Percentiles rank a stretch among this genome's conserved stretches.
Conservation (phyloP, 1,140 invertebrate species). For the Drosophila eugracilis region DNA sequence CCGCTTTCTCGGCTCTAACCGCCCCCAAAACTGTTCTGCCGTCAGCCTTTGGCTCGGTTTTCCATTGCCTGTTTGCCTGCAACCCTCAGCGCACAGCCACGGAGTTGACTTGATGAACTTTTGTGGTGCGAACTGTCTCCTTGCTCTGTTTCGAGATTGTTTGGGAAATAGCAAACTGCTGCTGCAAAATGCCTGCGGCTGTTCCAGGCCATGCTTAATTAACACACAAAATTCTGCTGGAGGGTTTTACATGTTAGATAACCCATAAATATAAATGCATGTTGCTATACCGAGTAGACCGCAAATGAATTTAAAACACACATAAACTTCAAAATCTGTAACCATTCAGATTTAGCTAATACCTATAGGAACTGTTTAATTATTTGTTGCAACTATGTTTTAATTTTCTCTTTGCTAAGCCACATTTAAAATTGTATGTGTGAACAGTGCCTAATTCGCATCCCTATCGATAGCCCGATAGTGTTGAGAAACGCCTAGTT, state of each 20-base stretch:
- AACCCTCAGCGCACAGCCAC: conserved; percentile 22
- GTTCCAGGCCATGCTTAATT: conserved; percentile 43
- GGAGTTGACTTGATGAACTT: conserved; percentile 63
- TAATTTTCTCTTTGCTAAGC: no score
- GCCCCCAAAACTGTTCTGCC: conserved; percentile 4
- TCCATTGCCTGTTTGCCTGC: conserved; percentile 48
- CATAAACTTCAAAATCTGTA: no score
- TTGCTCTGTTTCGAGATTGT: conserved; percentile 8
- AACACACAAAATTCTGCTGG: conserved; percentile 29
- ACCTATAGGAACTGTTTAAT: no score
- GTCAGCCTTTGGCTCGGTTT: conserved; percentile 21
- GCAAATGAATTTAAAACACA: no score
- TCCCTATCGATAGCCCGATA: no score
- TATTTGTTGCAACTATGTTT: no score
- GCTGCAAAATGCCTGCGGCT: conserved; percentile 47
- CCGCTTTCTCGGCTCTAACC: not conserved
- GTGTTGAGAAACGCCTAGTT: no score
- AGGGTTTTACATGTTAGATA: not conserved
- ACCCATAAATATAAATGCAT: no score
- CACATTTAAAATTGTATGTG: no score
- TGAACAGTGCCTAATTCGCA: no score
- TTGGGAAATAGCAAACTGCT: conserved; percentile 57
- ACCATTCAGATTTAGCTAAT: no score
- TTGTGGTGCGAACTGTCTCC: conserved; percentile 35
- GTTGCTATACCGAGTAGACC: no score